Conservation (phyloP, 2,797 vertebrate genomes). For the Pangasius sanitwongsei region DNA sequence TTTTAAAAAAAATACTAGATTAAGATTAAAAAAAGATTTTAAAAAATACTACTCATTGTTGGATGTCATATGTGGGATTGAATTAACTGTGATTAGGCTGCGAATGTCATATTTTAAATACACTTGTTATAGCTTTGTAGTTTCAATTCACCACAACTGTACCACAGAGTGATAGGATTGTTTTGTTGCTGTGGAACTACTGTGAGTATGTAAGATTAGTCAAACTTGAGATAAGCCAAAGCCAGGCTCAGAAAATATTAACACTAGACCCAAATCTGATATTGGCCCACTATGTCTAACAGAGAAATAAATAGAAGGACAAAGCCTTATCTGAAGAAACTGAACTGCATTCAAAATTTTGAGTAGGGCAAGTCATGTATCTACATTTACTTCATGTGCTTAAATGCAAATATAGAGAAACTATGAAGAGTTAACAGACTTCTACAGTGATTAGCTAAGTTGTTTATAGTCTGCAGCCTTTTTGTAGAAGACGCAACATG, state of each 20-base stretch:
- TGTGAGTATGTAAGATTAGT: background rate
- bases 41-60: background rate
- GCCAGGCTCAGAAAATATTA: background rate
- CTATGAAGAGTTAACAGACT: background rate
- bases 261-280: background rate
- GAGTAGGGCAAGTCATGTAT: too few relatives aligned
- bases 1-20: too few relatives aligned
- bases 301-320: background rate
- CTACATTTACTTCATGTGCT: background rate
- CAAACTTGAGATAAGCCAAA: background rate
- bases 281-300: background rate
- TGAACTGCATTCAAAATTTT: background rate
- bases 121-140: background rate
- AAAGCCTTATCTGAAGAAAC: background rate
- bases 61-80: background rate
- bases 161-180: background rate
- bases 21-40: background rate
- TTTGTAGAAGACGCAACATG: conserved; percentile 10
- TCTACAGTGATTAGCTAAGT: background rate
- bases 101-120: background rate
- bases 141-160: background rate
- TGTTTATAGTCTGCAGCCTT: conserved; percentile 39
- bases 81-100: background rate
- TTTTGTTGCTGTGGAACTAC: conserved; percentile 25
- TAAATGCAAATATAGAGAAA: background rate